These are phyloP conservation scores for Datnioides undecimradiatus DNA, from an alignment of 2,113 vertebrate species.

Conservation along the genomic window DNA sequence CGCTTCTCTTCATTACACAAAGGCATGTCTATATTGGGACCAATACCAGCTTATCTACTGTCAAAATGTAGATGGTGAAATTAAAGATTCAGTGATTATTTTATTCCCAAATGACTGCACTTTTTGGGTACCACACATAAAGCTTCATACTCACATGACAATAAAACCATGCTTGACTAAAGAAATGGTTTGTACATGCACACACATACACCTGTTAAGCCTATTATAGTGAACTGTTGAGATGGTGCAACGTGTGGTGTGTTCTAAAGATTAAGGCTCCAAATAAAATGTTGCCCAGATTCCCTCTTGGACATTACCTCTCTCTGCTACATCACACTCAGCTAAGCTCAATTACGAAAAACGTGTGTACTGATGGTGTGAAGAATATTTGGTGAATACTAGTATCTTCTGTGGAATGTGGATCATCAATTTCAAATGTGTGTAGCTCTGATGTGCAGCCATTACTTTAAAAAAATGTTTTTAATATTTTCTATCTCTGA, in stretches of 20 bases:
- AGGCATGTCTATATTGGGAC: slow-evolving; percentile 1
- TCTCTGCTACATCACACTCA: slow-evolving; percentile 17
- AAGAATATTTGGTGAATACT: background rate
- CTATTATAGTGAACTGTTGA: background rate
- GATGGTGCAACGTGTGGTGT: background rate
- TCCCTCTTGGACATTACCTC: background rate
- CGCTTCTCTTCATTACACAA: slow-evolving; percentile 1
- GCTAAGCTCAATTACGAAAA: background rate
- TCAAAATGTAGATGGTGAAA: background rate
- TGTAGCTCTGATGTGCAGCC: background rate
- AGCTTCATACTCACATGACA: background rate
- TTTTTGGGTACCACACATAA: background rate
- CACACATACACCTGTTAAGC: background rate
- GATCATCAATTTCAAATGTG: background rate
- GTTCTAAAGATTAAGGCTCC: slow-evolving; percentile 11
- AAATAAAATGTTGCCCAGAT: background rate
- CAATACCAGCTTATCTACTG: background rate
- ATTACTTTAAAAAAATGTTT: background rate
- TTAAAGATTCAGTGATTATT: background rate
- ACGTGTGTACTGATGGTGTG: background rate
- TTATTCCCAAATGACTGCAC: slow-evolving; percentile 5
- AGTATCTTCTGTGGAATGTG: slow-evolving; percentile 36
- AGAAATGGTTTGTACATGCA: background rate
- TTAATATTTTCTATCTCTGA: background rate
- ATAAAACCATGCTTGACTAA: background rate